Conservation (phyloP, 2,113 vertebrate species). For the Alligator mississippiensis region DNA sequence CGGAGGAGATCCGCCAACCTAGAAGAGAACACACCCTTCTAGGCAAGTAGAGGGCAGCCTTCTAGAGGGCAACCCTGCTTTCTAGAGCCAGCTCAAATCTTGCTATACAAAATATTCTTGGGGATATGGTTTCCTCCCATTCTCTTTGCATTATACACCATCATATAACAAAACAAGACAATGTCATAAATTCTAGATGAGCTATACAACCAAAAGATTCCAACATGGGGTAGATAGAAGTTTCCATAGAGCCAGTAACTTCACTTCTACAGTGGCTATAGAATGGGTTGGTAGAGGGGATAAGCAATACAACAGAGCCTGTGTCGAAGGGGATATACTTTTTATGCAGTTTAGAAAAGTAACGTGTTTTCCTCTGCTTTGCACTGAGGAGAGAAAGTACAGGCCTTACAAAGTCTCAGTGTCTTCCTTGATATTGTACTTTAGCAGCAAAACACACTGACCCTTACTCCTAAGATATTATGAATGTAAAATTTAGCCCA, state of each 20-base stretch:
- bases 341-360: background rate
- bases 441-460: fast-evolving
- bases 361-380: background rate
- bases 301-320: background rate
- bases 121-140: too few relatives aligned
- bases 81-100: too few relatives aligned
- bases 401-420: background rate
- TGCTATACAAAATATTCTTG: too few relatives aligned
- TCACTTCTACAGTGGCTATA: background rate
- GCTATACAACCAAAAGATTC: background rate
- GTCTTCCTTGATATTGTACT: background rate
- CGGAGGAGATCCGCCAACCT: too few relatives aligned
- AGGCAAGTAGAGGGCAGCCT: too few relatives aligned
- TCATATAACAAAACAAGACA: background rate
- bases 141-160: too few relatives aligned
- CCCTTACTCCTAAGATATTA: background rate
- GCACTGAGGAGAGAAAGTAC: background rate
- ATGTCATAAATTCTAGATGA: background rate
- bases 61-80: too few relatives aligned
- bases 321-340: background rate
- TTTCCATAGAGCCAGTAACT: background rate
- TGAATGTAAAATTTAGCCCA: background rate
- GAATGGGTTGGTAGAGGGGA: fast-evolving
- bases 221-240: background rate
- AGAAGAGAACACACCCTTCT: too few relatives aligned